A percentile compares a stretch with the other conserved stretches of the same genome.
Evolutionary conservation across 2,797 vertebrate genomes (phyloP).

Genomic region (Protosalanx chinensis): DNA sequence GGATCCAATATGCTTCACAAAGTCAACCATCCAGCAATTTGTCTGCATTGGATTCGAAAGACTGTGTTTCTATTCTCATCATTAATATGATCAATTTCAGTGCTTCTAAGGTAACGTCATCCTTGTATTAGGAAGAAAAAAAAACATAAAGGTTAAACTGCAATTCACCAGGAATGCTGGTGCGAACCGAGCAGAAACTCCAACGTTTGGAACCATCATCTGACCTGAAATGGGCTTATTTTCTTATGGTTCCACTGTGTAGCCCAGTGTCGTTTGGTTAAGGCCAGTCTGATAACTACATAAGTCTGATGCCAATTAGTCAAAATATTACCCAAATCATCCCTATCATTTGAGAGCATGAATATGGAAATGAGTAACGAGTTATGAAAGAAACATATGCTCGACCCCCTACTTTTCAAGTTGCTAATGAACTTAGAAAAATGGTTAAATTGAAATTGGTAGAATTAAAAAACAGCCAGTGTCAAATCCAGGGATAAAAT

Average conservation of each 20-base stretch:
- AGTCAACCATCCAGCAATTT: constrained; percentile 68
- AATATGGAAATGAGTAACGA: constrained; percentile 23
- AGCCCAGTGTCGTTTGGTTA: constrained; percentile 40
- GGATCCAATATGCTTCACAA: constrained; percentile 59
- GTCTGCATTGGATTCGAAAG: constrained; percentile 69
- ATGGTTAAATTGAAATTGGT: constrained; percentile 1
- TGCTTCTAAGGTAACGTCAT: constrained; percentile 2
- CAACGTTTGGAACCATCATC: not conserved
- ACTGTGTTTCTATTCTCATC: constrained; percentile 47
- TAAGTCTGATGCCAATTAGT: constrained; percentile 52
- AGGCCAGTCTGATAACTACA: constrained; percentile 45
- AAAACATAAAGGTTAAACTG: not conserved
- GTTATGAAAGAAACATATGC: constrained; percentile 17
- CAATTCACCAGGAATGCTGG: constrained; percentile 8
- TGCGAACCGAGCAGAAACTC: not conserved
- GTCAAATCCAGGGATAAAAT: not conserved
- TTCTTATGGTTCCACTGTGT: constrained; percentile 42
- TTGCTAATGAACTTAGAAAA: constrained; percentile 29
- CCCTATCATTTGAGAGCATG: constrained; percentile 32
- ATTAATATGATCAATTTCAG: constrained; percentile 49
- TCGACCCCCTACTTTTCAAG: constrained; percentile 33
- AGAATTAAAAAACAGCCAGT: not conserved
- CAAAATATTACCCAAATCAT: constrained; percentile 55
- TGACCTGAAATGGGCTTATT: constrained; percentile 29
- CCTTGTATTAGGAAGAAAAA: constrained; percentile 11